Base-by-base conservation (phyloP, 1,140 invertebrate species). In the Tribolium madens region DNA sequence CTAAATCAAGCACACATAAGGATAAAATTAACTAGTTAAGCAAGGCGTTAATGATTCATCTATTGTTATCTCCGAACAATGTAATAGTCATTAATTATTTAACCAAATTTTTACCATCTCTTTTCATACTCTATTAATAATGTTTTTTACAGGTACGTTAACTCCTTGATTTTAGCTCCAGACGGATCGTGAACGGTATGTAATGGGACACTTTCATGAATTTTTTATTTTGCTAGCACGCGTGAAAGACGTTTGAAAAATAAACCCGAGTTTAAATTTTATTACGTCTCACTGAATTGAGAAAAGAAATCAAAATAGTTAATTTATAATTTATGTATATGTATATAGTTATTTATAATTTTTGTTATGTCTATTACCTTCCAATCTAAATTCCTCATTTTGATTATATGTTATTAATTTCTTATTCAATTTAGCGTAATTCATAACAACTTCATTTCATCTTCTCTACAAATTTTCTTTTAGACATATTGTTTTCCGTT, bases 151-250 rank as follows among this genome's bases (percentile, higher is more conserved):
- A 36, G 57, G 57, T 64, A 64, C 26, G 57, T 64, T 60, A 18
- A 60, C 15, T 10, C 18, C 53, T 21, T 33, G 57, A 64, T 64
- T 64, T 64, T 64, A 26, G n/a, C 57, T 33, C 26, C 14, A 64
- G 57, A 64, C n/a, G 57, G 21, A 64, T 64, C 57, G 57, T 64
- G 36, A 64, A 64, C 57, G 57, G 57, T 64, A 64, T 33, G 57
- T 64, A 64, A 64, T 64, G 26, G 57, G 57, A 64, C 31, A 33
- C 57, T 33, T 64, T 33, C 57, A 64, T 64, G 57, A 64, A 64
- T 64, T 64, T 64, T 64, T 64, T 64, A 64, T 64, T 64, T 64
- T 6, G 9, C 10, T 31, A 33, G 12, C 26, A 64, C 57, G 57
- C 57, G 9, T 64, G 21, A 26, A 33, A 64, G 57, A 36, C 57